Percentiles rank a stretch among this genome's conserved stretches.
These are phyloP conservation scores for Enteromius paludinosus DNA, from an alignment of 2,797 vertebrate genomes.

Conservation along the genomic window DNA sequence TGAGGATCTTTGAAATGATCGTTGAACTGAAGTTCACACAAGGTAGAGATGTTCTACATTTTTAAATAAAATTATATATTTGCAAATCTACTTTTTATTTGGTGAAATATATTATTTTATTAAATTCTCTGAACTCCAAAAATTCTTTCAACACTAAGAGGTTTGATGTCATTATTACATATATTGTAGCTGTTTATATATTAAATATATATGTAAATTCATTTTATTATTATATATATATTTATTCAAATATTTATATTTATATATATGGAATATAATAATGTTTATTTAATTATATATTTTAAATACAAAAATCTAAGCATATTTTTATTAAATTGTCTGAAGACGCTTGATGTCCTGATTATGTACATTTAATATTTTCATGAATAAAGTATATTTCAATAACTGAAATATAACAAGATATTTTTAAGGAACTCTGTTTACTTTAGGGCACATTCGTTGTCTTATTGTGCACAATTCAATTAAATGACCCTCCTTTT, in stretches of 20 bases:
- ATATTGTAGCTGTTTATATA: background rate
- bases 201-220: background rate
- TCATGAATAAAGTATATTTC: background rate
- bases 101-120: background rate
- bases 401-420: background rate
- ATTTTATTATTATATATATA: background rate
- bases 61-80: background rate
- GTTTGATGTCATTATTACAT: background rate
- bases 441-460: background rate
- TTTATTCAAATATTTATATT: background rate
- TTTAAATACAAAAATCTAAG: background rate
- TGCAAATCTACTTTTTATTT: background rate
- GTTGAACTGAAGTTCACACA: background rate
- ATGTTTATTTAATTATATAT: background rate
- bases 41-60: background rate
- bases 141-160: background rate
- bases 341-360: background rate
- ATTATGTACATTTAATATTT: background rate
- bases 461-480: background rate
- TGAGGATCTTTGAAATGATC: background rate
- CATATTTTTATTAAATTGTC: background rate
- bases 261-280: background rate
- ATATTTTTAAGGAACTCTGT: background rate
- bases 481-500: background rate
- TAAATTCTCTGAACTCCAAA: background rate